Base-by-base conservation (phyloP, 1,140 invertebrate species). In the Catajapyx aquilonaris region DNA sequence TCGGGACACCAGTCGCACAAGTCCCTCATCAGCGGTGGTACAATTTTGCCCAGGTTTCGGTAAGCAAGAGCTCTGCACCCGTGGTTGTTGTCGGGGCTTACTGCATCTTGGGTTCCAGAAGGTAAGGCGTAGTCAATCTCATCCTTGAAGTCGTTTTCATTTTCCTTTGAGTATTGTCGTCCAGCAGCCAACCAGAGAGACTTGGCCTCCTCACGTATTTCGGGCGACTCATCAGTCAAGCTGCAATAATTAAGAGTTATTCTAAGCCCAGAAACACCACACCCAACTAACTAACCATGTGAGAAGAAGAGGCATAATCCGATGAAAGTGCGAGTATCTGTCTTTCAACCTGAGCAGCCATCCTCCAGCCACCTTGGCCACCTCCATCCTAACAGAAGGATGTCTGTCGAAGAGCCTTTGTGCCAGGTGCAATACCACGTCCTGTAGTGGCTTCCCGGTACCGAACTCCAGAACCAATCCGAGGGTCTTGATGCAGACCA, bases 321-420 rank as follows among this genome's bases (percentile, higher is more conserved):
- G 72, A 44, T 71, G 62, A 55, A 76, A 81, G 53, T 67, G 81
- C 4, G 77, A 80, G 50, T 85, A 85, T 42, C 79, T 59, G 54
- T 86, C 80, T 19, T 59, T 56, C 10, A 81, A 57, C 18, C 78
- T 56, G 13, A 73, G 42, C 17, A 81, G 48, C 76, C 78, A 79
- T 3, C 56, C 50, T 11, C 73, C 69, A 15, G 73, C 65, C 20
- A 77, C 64, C 51, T 68, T 55, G 3, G 69, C 62, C 5, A 80
- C 69, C 43, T 73, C 67, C 50, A 56, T 50, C 37, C 81, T 59
- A 2, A 84, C 78, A 19, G 61, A 48, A 1, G 71, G 68, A 43
- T 66, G 68, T 41, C 68, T 65, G 60, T 86, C 81, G 59, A 84
- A 83, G 1, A 83, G 48, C 46, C 74, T 60, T 48, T 78, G 73